Evolutionary conservation across 2,888 invertebrate genomes (phyloP), one percentile per base, ranked within the genome.

Genomic region (Andrena fulva): DNA sequence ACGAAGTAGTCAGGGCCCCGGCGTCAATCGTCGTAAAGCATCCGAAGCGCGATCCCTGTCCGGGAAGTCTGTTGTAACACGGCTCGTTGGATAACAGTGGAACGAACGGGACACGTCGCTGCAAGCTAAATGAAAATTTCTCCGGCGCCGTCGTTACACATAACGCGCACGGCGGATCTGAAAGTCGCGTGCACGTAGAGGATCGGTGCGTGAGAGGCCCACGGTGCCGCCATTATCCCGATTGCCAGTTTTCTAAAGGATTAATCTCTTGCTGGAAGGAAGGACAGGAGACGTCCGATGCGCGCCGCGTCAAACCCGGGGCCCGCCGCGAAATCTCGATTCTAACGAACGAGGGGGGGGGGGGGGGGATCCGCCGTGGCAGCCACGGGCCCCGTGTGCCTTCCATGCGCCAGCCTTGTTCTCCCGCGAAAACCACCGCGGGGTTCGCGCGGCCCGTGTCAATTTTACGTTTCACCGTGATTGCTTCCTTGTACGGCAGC

Each of bases 381-480:
- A 64, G 12, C 24, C 31, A 35, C n/a, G 50, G 29, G 24, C 33
- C 35, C 73, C 42, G 50, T 52, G n/a, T 52, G 20, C 52, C 52
- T 54, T 54, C 54, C 20, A 54, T 24, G 54, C 54, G 24, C 20
- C 12, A 42, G 42, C 42, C 54, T 54, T 24, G n/a, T 56, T 24
- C 56, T 27, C 42, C 1, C 42, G 42, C 42, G 42, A 76, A 86
- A 85, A 88, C 72, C 81, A 85, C 82, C 87, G 77, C 87, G 73
- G 87, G 82, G 85, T 77, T 68, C 76, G 42, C 85, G 67, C 77
- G 72, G 82, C 67, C 83, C 77, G 78, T 83, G 88, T 84, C 87
- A 87, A 87, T 88, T 86, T 85, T 74, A 86, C 87, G 81, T 88
- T 88, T 86, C 88, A 86, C 86, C 89, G 82, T 89, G 90, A 89